A percentile compares a stretch with the other conserved stretches of the same genome.
phyloP scores from a whole-genome alignment of 2,888 invertebrate genomes.

The Nemapogon koenigi region DNA sequence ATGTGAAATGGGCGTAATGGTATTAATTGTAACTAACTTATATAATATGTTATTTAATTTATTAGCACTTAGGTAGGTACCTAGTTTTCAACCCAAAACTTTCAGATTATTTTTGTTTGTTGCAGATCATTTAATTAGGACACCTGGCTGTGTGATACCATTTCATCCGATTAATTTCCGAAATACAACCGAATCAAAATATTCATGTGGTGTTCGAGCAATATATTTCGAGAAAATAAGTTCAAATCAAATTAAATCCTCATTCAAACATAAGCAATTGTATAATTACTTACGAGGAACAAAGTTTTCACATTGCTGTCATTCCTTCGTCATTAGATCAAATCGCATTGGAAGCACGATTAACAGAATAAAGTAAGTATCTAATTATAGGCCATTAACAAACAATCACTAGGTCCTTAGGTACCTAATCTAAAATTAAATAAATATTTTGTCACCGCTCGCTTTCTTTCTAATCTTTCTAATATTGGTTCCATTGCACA shows the following conservation, averaged over 20 bases:
- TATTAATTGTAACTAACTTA: too few species aligned
- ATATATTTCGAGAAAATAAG: constrained; percentile 33
- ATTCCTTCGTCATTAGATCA: constrained; percentile 28
- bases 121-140: constrained; percentile 32
- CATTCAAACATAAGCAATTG: constrained; percentile 28
- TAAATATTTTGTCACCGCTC: too few species aligned
- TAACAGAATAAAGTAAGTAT: constrained; percentile 22
- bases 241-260: constrained; percentile 25
- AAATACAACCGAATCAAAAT: constrained; percentile 23
- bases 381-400: too few species aligned
- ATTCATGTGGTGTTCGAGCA: constrained; percentile 35
- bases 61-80: too few species aligned
- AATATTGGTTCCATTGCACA: too few species aligned
- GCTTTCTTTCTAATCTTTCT: too few species aligned
- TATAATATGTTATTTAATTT: too few species aligned
- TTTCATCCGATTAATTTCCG: constrained; percentile 20
- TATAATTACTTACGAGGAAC: constrained; percentile 27
- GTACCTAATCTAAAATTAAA: too few species aligned
- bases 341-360: constrained; percentile 17
- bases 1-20: too few species aligned
- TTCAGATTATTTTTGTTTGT: too few species aligned
- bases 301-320: constrained; percentile 33
- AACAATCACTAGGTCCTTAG: too few species aligned
- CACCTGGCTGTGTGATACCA: constrained; percentile 43
- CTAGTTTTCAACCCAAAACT: too few species aligned